Evolutionary conservation across 2,113 vertebrate genomes (phyloP).

Genomic region (Sitta europaea): DNA sequence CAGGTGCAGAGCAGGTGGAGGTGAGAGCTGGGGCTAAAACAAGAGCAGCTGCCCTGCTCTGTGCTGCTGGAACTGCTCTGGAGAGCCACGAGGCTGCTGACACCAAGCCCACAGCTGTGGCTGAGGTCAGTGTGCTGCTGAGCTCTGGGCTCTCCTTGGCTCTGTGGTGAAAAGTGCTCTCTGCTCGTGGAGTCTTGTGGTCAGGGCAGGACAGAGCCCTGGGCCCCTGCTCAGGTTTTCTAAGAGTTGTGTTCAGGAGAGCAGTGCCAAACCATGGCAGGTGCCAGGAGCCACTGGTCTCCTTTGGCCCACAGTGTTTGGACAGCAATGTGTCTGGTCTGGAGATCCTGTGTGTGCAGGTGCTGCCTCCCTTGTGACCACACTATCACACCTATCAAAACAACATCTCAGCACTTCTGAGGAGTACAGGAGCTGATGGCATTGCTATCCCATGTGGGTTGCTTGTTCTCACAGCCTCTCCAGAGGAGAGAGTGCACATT

Average conservation of each 20-base stretch:
- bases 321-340: not conserved
- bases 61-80: not conserved
- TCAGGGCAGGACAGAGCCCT: not conserved
- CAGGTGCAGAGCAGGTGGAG: not conserved
- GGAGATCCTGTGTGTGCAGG: conserved; percentile 12
- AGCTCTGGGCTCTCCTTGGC: not conserved
- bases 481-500: not conserved
- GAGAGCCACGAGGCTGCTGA: accelerated
- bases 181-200: not conserved
- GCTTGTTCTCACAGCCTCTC: not conserved
- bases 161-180: not conserved
- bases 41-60: not conserved
- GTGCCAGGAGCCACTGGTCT: not conserved
- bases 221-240: not conserved
- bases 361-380: no score
- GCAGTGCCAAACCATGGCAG: not conserved
- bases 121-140: not conserved
- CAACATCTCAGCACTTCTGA: not conserved
- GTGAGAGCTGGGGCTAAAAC: not conserved
- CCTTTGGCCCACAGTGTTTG: not conserved
- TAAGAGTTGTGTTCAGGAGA: not conserved
- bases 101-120: not conserved
- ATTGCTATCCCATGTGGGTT: not conserved
- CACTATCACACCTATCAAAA: not conserved
- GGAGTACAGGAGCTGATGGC: not conserved